Evolutionary conservation across 1,140 invertebrate genomes (phyloP), one percentile per base, ranked within the genome.

Genomic region (Nautilus pompilius): DNA sequence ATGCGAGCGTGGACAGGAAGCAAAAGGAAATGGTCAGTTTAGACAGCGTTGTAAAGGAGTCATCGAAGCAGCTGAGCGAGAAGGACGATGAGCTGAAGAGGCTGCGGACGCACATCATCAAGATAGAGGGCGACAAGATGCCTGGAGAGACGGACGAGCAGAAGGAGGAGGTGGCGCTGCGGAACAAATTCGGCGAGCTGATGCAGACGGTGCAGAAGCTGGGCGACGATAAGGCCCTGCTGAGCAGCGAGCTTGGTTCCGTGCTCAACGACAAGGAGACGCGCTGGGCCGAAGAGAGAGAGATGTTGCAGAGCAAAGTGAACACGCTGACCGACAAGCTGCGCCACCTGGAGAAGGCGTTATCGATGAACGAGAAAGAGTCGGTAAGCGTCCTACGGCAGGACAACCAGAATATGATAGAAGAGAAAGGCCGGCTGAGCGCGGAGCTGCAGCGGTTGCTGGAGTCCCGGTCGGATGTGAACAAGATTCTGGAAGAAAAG

Each of bases 211-310:
- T 71, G 1, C 66, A 76, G 49, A 58, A 58, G 28, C 71, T 72
- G 34, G 64, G 74, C 48, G 67, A 70, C 32, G 64, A 74, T 54
- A 73, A 75, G 26, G 77, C 76, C 55, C 68, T 68, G n/a, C 60
- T 77, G n/a, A 54, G 59, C 5, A 63, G 68, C 57, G 73, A 77
- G 10, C 58, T 73, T 15, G 58, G 69, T 32, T 34, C 69, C 4
- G 26, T 60, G 3, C 36, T 66, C 45, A 73, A 77, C 20, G 66
- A 67, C 64, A n/a, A 60, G 70, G 15, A 61, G 51, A 41, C 67
- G 45, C 58, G 60, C 24, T 54, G 70, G 32, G 70, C 66, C 48
- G 68, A 71, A 8, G 69, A 72, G 30, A 75, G 69, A 32, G 41
- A 62, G 17, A 69, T 68, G 41, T 60, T 77, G 22, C 68, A 76